phyloP scores from a whole-genome alignment of 2,888 invertebrate species.

The Anagyrus pseudococci region DNA sequence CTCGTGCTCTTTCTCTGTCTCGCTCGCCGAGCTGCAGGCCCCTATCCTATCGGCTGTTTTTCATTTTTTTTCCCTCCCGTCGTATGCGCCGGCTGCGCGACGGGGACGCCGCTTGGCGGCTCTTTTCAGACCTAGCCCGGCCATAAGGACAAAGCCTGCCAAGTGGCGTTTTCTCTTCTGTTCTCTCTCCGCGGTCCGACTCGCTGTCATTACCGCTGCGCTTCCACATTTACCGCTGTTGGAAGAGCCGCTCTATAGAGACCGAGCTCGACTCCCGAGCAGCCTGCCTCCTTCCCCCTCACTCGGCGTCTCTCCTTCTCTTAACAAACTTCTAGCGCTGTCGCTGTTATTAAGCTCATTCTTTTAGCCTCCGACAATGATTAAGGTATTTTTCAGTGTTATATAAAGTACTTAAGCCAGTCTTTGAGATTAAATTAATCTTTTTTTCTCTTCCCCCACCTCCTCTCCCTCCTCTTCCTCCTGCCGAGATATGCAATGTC shows the following conservation, averaged over 20 bases:
- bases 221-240: conserved; percentile 21
- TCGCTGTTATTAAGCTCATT: conserved; percentile 8
- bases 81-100: too few relatives aligned
- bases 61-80: conserved; percentile 24
- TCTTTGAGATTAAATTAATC: not conserved
- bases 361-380: not conserved
- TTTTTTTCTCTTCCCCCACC: not conserved
- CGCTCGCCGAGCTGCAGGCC: not conserved
- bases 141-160: conserved; percentile 50
- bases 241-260: not conserved
- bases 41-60: conserved; percentile 16
- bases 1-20: conserved; percentile 1
- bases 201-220: conserved; percentile 18
- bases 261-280: not conserved
- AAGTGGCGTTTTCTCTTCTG: conserved; percentile 45
- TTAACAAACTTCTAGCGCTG: conserved; percentile 27
- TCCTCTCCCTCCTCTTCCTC: too few relatives aligned
- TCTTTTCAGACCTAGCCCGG: conserved; percentile 33
- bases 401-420: not conserved
- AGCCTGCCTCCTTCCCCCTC: not conserved
- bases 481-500: too few relatives aligned
- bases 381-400: not conserved
- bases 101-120: too few relatives aligned
- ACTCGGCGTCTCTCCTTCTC: too few relatives aligned
- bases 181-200: conserved; percentile 29